Evolutionary conservation across 2,113 vertebrate species (phyloP), one percentile per base, ranked within the genome.

Genomic region (Nesoenas mayeri): DNA sequence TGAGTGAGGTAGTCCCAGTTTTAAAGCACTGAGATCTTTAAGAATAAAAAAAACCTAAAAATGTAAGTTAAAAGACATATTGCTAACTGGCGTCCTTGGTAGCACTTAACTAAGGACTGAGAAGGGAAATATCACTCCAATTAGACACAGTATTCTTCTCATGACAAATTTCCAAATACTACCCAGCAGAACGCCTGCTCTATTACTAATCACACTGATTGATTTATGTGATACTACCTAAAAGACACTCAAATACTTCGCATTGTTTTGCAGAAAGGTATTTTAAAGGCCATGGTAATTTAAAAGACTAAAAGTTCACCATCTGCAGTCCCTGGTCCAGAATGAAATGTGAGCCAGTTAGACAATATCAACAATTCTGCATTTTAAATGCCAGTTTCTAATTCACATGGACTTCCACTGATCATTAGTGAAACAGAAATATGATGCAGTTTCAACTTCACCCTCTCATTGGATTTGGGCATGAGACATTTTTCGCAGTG

Each of bases 51-150:
- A 47, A 44, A 47, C 9, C 44, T 67, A 73, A 81, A 58, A 66
- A 34, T 0, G 0, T 18, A 66, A 34, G 0, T 0, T 18, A 60
- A 75, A 81, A 84, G 11, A 36, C 1, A 57, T 73, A 58, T 10
- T 42, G 53, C 26, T 80, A 74, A 66, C 18, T 61, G 21, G n/a
- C 38, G 15, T 54, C 24, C 34, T 56, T 66, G 12, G 28, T 0
- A 60, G 54, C 44, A 87, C 22, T 66, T 32, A 65, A 54, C 19
- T 73, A 47, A 77, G 16, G 34, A 67, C 34, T 12, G 24, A 54
- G 26, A 73, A 50, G 11, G 12, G 28, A 88, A 77, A 36, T 18
- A 84, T 17, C 20, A 61, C 7, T 21, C 48, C 22, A 34, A 3
- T 26, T 38, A 79, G 29, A 51, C 3, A 56, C 10, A 57, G 4